Conservation (phyloP, 2,888 invertebrate genomes). For the Itoplectis maculator region DNA sequence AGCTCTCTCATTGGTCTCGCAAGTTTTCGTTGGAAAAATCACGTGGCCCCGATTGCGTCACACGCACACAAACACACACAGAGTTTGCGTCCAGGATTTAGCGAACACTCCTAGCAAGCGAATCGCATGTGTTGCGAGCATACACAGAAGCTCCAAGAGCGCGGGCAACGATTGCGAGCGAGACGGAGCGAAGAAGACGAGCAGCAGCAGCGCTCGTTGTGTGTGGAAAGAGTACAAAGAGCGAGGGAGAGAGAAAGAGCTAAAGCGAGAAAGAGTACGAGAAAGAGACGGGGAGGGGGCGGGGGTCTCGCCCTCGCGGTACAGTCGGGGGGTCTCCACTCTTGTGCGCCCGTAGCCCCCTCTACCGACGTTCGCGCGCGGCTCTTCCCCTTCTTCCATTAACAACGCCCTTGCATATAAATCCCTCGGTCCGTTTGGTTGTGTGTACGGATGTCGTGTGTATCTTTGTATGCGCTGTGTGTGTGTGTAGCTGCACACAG, state of each 20-base stretch:
- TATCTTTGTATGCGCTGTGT: too few species aligned
- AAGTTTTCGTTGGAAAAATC: slow-evolving; percentile 39
- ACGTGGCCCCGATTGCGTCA: slow-evolving; percentile 60
- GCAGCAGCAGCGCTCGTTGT: too few species aligned
- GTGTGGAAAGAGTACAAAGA: too few species aligned
- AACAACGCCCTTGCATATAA: slow-evolving; percentile 85
- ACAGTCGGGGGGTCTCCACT: slow-evolving; percentile 70
- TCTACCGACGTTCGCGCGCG: slow-evolving; percentile 59
- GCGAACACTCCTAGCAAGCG: neutral
- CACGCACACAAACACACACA: too few species aligned
- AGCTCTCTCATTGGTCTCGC: neutral
- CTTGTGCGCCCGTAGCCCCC: slow-evolving; percentile 51
- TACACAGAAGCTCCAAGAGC: too few species aligned
- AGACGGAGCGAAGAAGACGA: slow-evolving; percentile 59
- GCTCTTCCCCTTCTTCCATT: slow-evolving; percentile 79
- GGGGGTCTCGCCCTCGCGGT: slow-evolving; percentile 65
- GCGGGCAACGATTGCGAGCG: slow-evolving; percentile 23
- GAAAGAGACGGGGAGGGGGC: slow-evolving; percentile 24
- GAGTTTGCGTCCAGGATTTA: slow-evolving; percentile 28
- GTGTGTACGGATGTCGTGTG: slow-evolving; percentile 72
- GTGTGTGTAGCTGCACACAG: too few species aligned
- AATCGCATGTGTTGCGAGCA: too few species aligned
- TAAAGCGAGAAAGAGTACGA: too few species aligned
- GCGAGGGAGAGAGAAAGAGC: too few species aligned
- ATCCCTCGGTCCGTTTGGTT: slow-evolving; percentile 78